These are phyloP conservation scores for Oxycera nigricornis DNA, from an alignment of 2,888 invertebrate species.

Conservation along the genomic window DNA sequence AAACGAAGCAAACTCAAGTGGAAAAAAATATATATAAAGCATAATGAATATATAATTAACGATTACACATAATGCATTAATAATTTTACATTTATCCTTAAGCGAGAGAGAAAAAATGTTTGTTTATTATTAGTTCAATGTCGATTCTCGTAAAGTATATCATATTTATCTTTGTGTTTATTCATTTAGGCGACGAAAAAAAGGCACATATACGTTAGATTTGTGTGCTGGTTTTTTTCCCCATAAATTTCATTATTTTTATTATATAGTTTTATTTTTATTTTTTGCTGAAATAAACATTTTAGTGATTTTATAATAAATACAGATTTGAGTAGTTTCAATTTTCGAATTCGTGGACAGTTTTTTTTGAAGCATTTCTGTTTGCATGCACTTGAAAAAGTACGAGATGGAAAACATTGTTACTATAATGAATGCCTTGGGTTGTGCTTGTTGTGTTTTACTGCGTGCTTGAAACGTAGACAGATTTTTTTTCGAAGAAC, in stretches of 20 bases:
- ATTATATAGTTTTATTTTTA: constrained; percentile 37
- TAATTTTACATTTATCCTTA: constrained; percentile 5
- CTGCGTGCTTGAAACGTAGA: no score
- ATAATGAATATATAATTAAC: neutral
- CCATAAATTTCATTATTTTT: constrained; percentile 37
- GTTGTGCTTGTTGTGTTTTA: no score
- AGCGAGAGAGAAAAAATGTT: constrained; percentile 8
- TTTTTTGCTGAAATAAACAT: constrained; percentile 37
- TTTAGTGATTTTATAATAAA: constrained; percentile 41
- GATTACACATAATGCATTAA: neutral
- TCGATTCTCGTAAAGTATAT: constrained; percentile 28
- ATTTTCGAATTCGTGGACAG: no score
- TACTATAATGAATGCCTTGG: no score
- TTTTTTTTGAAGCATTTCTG: no score
- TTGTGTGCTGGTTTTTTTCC: no score
- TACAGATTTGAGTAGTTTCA: no score
- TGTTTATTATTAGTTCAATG: constrained; percentile 26
- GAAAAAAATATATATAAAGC: neutral
- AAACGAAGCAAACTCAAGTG: neutral
- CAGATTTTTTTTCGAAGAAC: no score
- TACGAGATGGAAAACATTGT: no score
- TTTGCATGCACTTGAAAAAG: no score
- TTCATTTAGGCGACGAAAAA: constrained; percentile 32
- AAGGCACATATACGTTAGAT: constrained; percentile 15
- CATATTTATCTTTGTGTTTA: constrained; percentile 36